phyloP scores from a whole-genome alignment of 2,113 vertebrate species.

The Ictalurus punctatus region DNA sequence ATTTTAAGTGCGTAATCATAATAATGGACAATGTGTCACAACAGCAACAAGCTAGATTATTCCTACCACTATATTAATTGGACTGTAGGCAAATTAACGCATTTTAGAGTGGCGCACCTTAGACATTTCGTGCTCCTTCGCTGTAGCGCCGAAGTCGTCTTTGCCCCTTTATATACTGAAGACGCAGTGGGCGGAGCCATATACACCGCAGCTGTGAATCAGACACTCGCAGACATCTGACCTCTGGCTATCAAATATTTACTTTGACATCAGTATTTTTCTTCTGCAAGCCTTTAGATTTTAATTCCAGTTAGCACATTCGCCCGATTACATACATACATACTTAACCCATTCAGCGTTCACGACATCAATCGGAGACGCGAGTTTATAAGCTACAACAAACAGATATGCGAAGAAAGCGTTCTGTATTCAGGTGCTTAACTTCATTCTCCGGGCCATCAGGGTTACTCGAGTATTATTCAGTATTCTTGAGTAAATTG shows the following conservation, averaged over 20 bases:
- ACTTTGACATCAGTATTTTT: not conserved
- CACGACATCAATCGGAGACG: not conserved
- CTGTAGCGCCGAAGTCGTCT: not conserved
- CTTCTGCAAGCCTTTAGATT: not conserved
- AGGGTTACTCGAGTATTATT: not conserved
- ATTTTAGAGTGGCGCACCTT: not conserved
- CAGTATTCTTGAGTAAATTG: not conserved
- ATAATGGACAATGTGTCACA: not conserved
- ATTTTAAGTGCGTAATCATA: not conserved
- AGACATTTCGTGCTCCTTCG: not conserved
- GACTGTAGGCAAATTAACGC: not conserved
- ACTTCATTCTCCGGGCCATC: not conserved
- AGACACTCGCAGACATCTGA: not conserved
- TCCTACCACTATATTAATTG: not conserved
- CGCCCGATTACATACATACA: not conserved
- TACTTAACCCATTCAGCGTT: not conserved
- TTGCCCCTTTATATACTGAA: not conserved
- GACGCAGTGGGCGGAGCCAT: constrained; percentile 25
- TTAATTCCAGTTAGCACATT: not conserved
- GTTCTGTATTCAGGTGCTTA: not conserved
- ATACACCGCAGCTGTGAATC: not conserved
- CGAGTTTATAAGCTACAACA: not conserved
- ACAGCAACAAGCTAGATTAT: not conserved
- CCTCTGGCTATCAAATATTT: not conserved
- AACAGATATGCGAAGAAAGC: not conserved